These are phyloP conservation scores for Tetrapedia diversipes DNA, from an alignment of 2,888 invertebrate genomes.

Conservation along the genomic window DNA sequence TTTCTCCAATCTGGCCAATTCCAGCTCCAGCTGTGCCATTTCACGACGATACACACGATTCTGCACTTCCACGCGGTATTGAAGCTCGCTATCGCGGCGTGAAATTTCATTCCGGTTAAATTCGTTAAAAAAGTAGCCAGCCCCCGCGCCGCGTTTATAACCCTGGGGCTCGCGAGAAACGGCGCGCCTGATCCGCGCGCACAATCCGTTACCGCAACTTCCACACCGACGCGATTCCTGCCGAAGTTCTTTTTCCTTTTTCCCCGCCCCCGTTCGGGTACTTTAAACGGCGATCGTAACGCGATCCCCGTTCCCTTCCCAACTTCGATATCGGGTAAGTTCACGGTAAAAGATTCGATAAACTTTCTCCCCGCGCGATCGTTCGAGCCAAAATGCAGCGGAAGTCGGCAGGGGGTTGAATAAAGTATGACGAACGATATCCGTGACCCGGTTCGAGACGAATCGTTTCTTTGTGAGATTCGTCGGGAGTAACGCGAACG, in stretches of 20 bases:
- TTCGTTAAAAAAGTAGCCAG: not conserved
- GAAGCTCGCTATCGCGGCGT: slow-evolving; percentile 85
- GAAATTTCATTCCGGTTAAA: slow-evolving; percentile 36
- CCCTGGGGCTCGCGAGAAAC: not conserved
- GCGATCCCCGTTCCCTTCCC: not conserved
- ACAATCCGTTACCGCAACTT: too few species aligned
- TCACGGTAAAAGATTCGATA: slow-evolving; percentile 20
- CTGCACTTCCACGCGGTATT: slow-evolving; percentile 95
- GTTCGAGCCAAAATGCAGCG: slow-evolving; percentile 20
- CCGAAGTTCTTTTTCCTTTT: too few species aligned
- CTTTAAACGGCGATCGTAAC: not conserved
- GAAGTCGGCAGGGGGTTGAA: slow-evolving; percentile 21
- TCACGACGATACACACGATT: slow-evolving; percentile 94
- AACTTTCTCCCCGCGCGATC: not conserved
- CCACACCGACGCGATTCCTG: too few species aligned
- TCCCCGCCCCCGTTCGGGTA: too few species aligned
- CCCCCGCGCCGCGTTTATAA: not conserved
- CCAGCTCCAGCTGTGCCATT: slow-evolving; percentile 90
- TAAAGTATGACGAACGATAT: slow-evolving; percentile 44
- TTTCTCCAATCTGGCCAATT: slow-evolving; percentile 90
- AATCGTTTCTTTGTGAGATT: slow-evolving; percentile 23
- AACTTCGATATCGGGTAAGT: not conserved
- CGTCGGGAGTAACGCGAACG: slow-evolving; percentile 6
- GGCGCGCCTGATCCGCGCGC: not conserved
- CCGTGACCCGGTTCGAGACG: slow-evolving; percentile 32